These are phyloP conservation scores for Oscheius sp. DNA, from an alignment of 2,888 invertebrate genomes.

Conservation along the genomic window DNA sequence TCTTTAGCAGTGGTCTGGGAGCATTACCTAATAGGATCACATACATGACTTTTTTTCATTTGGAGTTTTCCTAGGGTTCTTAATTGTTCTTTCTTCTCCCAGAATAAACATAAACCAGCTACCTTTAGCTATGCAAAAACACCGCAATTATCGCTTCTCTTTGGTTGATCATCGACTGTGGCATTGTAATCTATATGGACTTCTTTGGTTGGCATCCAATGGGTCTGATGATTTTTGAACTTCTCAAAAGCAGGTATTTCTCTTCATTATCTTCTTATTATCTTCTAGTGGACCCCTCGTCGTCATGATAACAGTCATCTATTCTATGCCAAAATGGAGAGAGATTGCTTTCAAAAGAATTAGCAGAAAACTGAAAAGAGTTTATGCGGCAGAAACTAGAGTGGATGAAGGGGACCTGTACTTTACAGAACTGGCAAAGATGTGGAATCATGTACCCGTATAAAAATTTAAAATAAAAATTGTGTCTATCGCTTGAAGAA, in stretches of 20 bases:
- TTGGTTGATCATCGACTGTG: neutral
- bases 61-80: too few relatives aligned
- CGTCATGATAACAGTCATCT: slow-evolving; percentile 18
- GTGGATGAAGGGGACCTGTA: slow-evolving; percentile 9
- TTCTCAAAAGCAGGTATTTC: slow-evolving; percentile 5
- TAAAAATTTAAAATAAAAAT: neutral
- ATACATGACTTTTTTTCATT: too few relatives aligned
- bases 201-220: neutral
- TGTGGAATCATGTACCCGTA: slow-evolving; percentile 2
- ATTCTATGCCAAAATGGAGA: slow-evolving; percentile 20
- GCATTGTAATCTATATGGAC: slow-evolving; percentile 15
- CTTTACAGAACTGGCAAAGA: neutral
- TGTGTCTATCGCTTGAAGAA: too few relatives aligned
- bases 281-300: slow-evolving; percentile 8
- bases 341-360: neutral
- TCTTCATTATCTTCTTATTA: neutral
- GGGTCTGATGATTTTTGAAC: slow-evolving; percentile 10
- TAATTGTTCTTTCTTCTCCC: neutral
- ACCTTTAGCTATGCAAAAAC: slow-evolving; percentile 15
- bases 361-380: neutral
- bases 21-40: too few relatives aligned
- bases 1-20: too few relatives aligned
- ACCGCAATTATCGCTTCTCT: neutral
- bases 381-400: neutral
- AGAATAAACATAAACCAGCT: neutral